Evolutionary conservation across 2,113 vertebrate species (phyloP).

Genomic region (Panthera uncia): DNA sequence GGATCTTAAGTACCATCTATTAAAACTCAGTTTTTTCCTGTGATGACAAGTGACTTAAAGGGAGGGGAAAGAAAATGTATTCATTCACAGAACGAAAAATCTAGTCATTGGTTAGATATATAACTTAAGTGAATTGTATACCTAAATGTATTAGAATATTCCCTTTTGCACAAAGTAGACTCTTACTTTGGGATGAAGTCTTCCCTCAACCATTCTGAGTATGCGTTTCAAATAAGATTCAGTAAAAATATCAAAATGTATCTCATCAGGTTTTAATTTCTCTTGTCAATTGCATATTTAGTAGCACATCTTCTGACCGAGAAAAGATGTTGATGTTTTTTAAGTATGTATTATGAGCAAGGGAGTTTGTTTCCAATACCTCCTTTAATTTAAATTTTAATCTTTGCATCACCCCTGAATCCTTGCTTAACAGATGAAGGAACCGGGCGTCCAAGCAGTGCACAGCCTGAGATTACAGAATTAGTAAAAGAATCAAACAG

Average conservation of each 20-base stretch:
- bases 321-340: neutral
- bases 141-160: neutral
- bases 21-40: conserved; percentile 48
- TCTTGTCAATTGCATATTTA: neutral
- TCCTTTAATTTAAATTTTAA: neutral
- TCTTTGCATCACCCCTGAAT: neutral
- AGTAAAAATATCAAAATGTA: neutral
- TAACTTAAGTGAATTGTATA: neutral
- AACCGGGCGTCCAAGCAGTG: neutral
- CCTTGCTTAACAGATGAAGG: neutral
- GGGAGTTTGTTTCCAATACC: neutral
- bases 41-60: neutral
- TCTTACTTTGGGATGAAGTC: neutral
- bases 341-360: neutral
- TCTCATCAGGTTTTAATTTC: neutral
- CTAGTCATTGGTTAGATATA: neutral
- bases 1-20: neutral
- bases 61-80: neutral
- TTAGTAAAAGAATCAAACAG: neutral
- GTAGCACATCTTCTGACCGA: neutral
- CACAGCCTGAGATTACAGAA: neutral
- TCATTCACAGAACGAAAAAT: neutral
- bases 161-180: neutral
- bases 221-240: conserved; percentile 19
- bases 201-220: neutral